These are phyloP conservation scores for Melitaea cinxia DNA, from an alignment of 1,140 invertebrate genomes.

Conservation along the genomic window DNA sequence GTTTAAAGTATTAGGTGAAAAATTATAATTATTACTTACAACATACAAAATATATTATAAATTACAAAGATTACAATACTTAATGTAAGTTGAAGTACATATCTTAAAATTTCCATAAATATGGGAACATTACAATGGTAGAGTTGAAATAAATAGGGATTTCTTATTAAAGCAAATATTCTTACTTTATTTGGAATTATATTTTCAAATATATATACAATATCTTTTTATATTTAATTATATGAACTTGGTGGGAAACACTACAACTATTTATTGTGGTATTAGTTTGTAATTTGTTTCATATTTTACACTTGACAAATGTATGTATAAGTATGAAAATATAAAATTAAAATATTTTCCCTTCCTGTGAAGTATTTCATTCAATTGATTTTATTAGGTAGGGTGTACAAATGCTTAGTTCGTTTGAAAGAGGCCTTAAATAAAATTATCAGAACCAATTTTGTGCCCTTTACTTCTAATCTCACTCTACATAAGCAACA, in stretches of 20 bases:
- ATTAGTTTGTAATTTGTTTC: background rate
- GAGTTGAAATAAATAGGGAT: too few species aligned
- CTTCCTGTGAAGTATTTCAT: background rate
- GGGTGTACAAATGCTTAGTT: background rate
- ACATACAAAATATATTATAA: too few species aligned
- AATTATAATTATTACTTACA: too few species aligned
- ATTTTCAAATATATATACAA: background rate
- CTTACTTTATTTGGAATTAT: background rate
- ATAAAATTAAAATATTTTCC: background rate
- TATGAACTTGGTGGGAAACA: slow-evolving; percentile 10
- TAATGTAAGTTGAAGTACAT: too few species aligned
- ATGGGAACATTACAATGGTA: background rate
- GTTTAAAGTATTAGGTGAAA: too few species aligned
- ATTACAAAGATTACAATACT: too few species aligned
- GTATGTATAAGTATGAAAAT: background rate
- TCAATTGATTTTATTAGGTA: background rate
- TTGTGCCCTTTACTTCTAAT: slow-evolving; percentile 33
- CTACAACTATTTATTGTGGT: background rate
- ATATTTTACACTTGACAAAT: background rate
- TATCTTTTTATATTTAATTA: background rate
- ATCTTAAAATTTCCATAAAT: too few species aligned
- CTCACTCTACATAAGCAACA: slow-evolving; percentile 27
- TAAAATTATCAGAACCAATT: slow-evolving; percentile 12
- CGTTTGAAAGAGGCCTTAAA: background rate
- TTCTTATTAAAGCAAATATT: background rate